Conservation (phyloP, 2,888 invertebrate genomes). For the Gandaritis pyraliata region DNA sequence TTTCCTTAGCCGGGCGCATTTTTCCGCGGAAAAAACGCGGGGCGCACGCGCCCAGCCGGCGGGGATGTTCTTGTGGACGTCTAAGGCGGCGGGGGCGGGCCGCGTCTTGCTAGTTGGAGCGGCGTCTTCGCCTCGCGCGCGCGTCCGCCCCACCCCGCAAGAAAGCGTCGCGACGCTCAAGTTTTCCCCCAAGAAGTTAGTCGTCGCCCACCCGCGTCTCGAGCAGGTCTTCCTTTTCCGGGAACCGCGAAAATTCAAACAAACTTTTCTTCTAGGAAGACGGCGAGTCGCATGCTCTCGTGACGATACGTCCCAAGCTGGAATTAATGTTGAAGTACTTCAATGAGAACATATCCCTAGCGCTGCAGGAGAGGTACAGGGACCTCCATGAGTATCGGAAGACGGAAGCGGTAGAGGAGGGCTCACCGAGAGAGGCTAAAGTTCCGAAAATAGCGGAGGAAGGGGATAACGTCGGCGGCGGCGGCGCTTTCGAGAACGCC, state of each 20-base stretch:
- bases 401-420: conserved; percentile 80
- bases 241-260: conserved; percentile 36
- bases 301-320: conserved; percentile 77
- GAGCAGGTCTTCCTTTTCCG: conserved; percentile 75
- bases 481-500: conserved; percentile 78
- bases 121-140: conserved; percentile 83
- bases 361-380: conserved; percentile 84
- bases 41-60: conserved; percentile 82
- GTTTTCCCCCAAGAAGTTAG: conserved; percentile 86
- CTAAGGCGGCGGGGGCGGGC: conserved; percentile 84
- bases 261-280: conserved; percentile 56
- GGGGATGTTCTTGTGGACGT: conserved; percentile 82
- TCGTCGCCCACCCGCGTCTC: conserved; percentile 84
- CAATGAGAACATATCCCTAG: conserved; percentile 84
- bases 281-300: conserved; percentile 72
- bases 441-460: conserved; percentile 81
- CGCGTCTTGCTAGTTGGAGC: conserved; percentile 83
- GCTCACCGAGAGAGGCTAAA: conserved; percentile 81
- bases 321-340: conserved; percentile 85
- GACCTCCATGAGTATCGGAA: conserved; percentile 84
- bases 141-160: conserved; percentile 83
- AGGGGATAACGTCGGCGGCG: conserved; percentile 78
- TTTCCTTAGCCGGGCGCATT: conserved; percentile 83
- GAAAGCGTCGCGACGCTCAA: conserved; percentile 82
- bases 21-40: conserved; percentile 83